phyloP scores from a whole-genome alignment of 2,797 vertebrate genomes.

The Knipowitschia caucasica region DNA sequence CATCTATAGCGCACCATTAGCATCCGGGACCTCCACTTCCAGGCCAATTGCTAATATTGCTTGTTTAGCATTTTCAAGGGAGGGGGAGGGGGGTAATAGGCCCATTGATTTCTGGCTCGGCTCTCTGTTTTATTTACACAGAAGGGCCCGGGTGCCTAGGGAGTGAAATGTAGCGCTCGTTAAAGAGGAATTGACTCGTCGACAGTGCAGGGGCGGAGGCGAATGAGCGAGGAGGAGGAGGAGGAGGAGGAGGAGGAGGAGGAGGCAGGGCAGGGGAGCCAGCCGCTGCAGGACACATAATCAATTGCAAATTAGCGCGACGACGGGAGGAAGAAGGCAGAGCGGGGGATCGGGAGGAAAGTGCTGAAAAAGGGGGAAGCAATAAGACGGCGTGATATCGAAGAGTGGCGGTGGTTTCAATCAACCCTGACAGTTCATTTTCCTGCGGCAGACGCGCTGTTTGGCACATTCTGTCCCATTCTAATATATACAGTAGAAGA shows the following conservation, averaged over 20 bases:
- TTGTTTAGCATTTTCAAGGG: constrained; percentile 99
- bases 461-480: constrained; percentile 30
- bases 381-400: constrained; percentile 54
- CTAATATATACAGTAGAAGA: constrained; percentile 6
- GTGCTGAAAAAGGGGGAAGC: constrained; percentile 56
- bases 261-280: constrained; percentile 38
- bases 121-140: constrained; percentile 85
- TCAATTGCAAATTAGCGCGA: constrained; percentile 73
- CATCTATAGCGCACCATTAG: constrained; percentile 50
- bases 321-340: constrained; percentile 62
- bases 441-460: constrained; percentile 27
- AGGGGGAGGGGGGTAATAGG: constrained; percentile 95
- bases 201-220: constrained; percentile 43
- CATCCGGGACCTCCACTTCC: constrained; percentile 76
- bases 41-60: constrained; percentile 93
- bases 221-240: constrained; percentile 6
- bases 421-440: constrained; percentile 55
- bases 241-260: constrained; percentile 7
- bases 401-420: constrained; percentile 53
- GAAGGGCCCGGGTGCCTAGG: constrained; percentile 82
- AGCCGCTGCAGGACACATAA: constrained; percentile 65
- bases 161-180: constrained; percentile 76
- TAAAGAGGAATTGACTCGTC: constrained; percentile 94
- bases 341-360: constrained; percentile 39
- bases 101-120: constrained; percentile 88